Percentiles rank a stretch among this genome's conserved stretches.
Conservation (phyloP, 2,888 invertebrate species). For the Epinotia demarniana region DNA sequence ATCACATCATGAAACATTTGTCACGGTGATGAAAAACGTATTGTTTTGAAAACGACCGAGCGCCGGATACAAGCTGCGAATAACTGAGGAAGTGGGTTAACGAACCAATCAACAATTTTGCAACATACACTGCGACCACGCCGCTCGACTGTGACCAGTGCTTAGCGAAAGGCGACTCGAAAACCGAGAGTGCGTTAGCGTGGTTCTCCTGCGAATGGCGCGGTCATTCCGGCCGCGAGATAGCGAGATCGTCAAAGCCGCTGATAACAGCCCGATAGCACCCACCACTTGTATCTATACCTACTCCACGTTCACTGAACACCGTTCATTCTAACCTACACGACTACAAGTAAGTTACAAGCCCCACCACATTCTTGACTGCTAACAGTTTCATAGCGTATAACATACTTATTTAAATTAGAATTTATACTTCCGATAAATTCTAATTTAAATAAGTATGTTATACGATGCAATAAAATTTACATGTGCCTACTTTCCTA, state of each 20-base stretch:
- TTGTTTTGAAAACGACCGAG: conserved; percentile 66
- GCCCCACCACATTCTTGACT: conserved; percentile 24
- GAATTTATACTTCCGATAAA: too few relatives aligned
- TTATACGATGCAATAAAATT: conserved; percentile 31
- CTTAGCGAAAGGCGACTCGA: conserved; percentile 76
- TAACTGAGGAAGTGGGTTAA: conserved; percentile 72
- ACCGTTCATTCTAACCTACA: conserved; percentile 3
- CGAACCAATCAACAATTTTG: conserved; percentile 76
- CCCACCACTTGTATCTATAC: conserved; percentile 49
- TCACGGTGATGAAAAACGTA: conserved; percentile 47
- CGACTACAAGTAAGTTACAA: conserved; percentile 18
- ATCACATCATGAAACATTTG: conserved; percentile 43
- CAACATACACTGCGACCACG: conserved; percentile 71
- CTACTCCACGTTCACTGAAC: conserved; percentile 13
- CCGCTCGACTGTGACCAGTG: conserved; percentile 68
- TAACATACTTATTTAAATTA: too few relatives aligned
- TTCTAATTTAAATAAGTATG: conserved; percentile 26
- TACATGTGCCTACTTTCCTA: conserved; percentile 8
- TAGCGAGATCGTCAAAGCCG: conserved; percentile 74
- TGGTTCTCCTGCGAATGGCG: conserved; percentile 76
- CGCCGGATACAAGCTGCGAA: conserved; percentile 60
- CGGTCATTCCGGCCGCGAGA: conserved; percentile 70
- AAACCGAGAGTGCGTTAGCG: conserved; percentile 78
- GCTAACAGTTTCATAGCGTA: conserved; percentile 13
- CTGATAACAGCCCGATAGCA: conserved; percentile 77